Evolutionary conservation across 2,888 invertebrate genomes (phyloP), one percentile per base, ranked within the genome.

Genomic region (Leptogaster cylindrica): DNA sequence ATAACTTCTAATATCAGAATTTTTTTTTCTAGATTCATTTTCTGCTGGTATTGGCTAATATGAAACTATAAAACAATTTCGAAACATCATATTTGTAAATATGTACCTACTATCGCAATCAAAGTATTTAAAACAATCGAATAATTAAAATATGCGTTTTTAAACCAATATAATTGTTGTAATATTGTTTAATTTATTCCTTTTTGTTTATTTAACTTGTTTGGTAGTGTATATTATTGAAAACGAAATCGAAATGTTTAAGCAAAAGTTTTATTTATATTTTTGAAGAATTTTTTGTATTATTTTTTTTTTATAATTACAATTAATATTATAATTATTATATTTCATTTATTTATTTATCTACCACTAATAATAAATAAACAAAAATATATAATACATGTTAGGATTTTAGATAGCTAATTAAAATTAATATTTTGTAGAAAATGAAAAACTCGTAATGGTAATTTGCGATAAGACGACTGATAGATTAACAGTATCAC

Each of bases 111-210:
- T 36, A 55, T 55, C 55, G 55, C 36, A 55, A 36, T 36, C 20
- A 55, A n/a, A n/a, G n/a, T n/a, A 39, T 36, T 55, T 20, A 61
- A 61, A 39, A 16, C 10, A 23, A 61, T n/a, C n/a, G n/a, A n/a
- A n/a, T n/a, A n/a, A n/a, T 23, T 44, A 20, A 44, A 23, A 25
- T 44, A 27, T 23, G 25, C 41, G 16, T 61, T 20, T 41, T 61
- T 12, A 28, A 25, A 12, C 8, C 31, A 8, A 50, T 41, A 16
- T 61, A 44, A 20, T 61, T 44, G 61, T 61, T 61, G 61, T 61
- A 61, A 61, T 44, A 44, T 61, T 61, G 44, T 44, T 61, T 39
- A 61, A n/a, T 61, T 61, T 61, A 61, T 61, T 61, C 27, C 48
- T 44, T 61, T 27, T 12, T 20, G 33, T 44, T 61, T 61, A 44